Conservation (phyloP, 1,140 invertebrate genomes). For the Anthonomus grandis region DNA sequence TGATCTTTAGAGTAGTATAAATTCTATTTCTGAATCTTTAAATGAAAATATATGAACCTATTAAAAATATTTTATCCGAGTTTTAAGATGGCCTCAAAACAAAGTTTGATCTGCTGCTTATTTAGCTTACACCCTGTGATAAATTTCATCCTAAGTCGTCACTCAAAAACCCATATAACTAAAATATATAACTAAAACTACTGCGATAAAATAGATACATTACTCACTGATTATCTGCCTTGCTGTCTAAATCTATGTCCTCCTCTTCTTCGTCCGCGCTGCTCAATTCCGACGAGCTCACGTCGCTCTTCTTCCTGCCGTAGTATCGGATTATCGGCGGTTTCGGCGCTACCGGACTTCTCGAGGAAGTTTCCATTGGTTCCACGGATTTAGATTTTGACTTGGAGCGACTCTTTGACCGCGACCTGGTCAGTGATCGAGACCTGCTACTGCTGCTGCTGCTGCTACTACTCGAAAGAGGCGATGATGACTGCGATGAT, state of each 20-base stretch:
- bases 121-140: too few relatives aligned
- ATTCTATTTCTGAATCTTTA: too few relatives aligned
- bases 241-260: slow-evolving; percentile 8
- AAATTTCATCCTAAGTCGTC: too few relatives aligned
- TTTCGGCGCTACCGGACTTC: slow-evolving; percentile 37
- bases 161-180: too few relatives aligned
- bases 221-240: neutral
- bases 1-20: too few relatives aligned
- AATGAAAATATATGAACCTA: too few relatives aligned
- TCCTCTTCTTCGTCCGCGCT: slow-evolving; percentile 27
- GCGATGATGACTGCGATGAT: too few relatives aligned
- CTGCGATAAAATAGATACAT: neutral
- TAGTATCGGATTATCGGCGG: slow-evolving; percentile 59
- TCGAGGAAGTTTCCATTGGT: slow-evolving; percentile 30
- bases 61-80: too few relatives aligned
- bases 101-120: too few relatives aligned
- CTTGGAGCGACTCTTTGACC: slow-evolving; percentile 8
- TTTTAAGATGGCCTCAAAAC: too few relatives aligned
- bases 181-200: neutral
- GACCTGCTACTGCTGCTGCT: too few relatives aligned
- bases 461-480: too few relatives aligned
- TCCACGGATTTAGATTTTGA: slow-evolving; percentile 17
- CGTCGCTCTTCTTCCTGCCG: slow-evolving; percentile 60
- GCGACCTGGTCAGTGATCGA: slow-evolving; percentile 23
- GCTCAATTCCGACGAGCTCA: slow-evolving; percentile 49